Evolutionary conservation across 2,797 vertebrate genomes (phyloP), one percentile per base, ranked within the genome.

Genomic region (Brachymystax lenok): DNA sequence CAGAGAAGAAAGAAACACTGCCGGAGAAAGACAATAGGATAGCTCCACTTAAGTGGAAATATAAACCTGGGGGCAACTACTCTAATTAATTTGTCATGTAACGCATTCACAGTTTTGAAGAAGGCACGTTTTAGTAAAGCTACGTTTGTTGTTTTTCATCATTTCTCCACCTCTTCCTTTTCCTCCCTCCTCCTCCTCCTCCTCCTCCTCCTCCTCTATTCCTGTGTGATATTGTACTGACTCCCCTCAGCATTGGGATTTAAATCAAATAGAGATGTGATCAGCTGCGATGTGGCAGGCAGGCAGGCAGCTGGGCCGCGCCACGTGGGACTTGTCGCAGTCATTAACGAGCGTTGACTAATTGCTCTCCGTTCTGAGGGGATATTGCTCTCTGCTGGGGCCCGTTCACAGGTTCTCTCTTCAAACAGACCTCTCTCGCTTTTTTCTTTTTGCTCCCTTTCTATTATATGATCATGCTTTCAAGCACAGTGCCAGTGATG

Each of bases 271-370:
- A 89, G 85, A 80, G 83, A 84, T 67, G 19, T 61, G 80, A 84
- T 85, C 81, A 69, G 78, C 76, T 73, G 78, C 75, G 54, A 59
- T 59, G 54, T 19, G 40, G 40, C 40, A 46, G 40, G 10, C 30
- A 30, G 51, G 13, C 54, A 56, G 24, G 78, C 83, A 81, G 85
- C 74, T 79, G 80, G 77, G 82, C 69, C 67, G n/a, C 54, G 80
- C 84, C 86, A 80, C 71, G 40, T 80, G 88, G 82, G 86, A 86
- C 79, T 78, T 71, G 74, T 81, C 69, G 79, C 72, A 88, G 88
- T 90, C 91, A 85, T 90, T 90, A 92, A 88, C 80, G 83, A 90
- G 87, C 40, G 73, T 80, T 87, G 86, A 92, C 87, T 90, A 91
- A 91, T 90, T 87, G 81, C 86, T 83, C 77, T 19, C 17, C 61